These are phyloP conservation scores for Pseudomyrmex dendroicus DNA, from an alignment of 1,140 invertebrate species.

Conservation along the genomic window DNA sequence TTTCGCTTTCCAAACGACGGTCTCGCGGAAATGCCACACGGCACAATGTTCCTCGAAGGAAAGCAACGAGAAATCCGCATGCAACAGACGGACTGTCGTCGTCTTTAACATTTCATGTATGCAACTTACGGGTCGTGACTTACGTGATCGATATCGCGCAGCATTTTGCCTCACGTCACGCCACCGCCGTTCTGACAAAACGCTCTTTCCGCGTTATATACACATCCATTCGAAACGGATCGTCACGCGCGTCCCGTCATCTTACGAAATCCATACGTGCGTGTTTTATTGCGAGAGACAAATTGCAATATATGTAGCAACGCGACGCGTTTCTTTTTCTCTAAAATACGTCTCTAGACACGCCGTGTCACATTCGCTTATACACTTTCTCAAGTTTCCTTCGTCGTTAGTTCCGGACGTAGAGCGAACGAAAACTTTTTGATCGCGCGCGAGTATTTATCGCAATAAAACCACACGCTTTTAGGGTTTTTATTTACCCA, in stretches of 20 bases:
- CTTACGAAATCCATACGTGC: neutral
- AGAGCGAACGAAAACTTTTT: no score
- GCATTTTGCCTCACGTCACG: constrained; percentile 40
- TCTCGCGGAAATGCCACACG: neutral
- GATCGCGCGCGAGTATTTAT: no score
- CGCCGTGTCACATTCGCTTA: no score
- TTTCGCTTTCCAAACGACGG: constrained; percentile 1
- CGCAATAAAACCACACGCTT: no score
- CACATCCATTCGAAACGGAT: constrained; percentile 34
- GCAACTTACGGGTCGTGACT: constrained; percentile 39
- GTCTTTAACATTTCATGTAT: constrained; percentile 64
- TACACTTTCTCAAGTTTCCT: no score
- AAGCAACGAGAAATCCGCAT: constrained; percentile 45
- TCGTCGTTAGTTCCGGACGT: no score
- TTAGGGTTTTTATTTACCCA: no score
- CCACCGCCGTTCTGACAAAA: constrained; percentile 45
- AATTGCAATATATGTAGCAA: no score
- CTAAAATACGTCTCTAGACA: no score
- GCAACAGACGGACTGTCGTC: constrained; percentile 52
- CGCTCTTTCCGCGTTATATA: constrained; percentile 23
- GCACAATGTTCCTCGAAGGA: constrained; percentile 32
- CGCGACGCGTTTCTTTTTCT: no score
- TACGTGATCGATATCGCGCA: constrained; percentile 53
- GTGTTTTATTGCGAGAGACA: neutral
- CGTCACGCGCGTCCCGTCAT: neutral